Evolutionary conservation across 2,797 vertebrate species (phyloP), one percentile per base, ranked within the genome.

Genomic region (Pangasius krempfi): DNA sequence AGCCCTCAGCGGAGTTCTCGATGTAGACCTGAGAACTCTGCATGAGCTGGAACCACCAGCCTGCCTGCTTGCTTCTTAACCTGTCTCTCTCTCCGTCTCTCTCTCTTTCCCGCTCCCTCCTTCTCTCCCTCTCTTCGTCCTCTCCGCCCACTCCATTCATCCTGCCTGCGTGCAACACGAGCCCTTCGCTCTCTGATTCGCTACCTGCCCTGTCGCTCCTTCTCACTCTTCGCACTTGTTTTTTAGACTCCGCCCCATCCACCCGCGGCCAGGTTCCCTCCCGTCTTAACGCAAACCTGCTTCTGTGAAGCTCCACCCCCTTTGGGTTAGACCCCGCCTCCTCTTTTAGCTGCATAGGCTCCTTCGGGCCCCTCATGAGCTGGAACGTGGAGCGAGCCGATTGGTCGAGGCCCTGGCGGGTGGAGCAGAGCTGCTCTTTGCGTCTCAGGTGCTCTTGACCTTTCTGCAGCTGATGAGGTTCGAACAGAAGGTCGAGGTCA

Each of bases 11-110:
- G 0, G 98, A 97, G 52, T 96, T 97, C 84, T 99, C 98, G 0
- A 99, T 99, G 94, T 99, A 99, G 90, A 99, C 97, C 94, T 99
- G 99, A 50, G 99, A 99, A 91, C 98, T 99, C 95, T 98, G 98
- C 98, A 98, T 99, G 68, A 99, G 97, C 94, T 99, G 98, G 94
- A 97, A 98, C 99, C 99, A 99, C 98, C 99, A 99, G 58, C 98
- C 97, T 0, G 97, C 96, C 94, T 99, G 98, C 37, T 95, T 95
- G 89, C 96, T 97, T 44, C 95, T 96, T 89, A 94, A 94, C 88
- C 93, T 95, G 1, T 92, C 87, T 58, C 84, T 88, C 33, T 92
- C 80, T 90, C 60, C 92, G 89, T 25, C 87, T 79, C n/a, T 90
- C 89, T 86, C 88, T 82, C 54, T 93, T 85, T 87, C 86, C 92